Evolutionary conservation across 2,113 vertebrate genomes (phyloP), one percentile per base, ranked within the genome.

Genomic region (Mesitornis unicolor): DNA sequence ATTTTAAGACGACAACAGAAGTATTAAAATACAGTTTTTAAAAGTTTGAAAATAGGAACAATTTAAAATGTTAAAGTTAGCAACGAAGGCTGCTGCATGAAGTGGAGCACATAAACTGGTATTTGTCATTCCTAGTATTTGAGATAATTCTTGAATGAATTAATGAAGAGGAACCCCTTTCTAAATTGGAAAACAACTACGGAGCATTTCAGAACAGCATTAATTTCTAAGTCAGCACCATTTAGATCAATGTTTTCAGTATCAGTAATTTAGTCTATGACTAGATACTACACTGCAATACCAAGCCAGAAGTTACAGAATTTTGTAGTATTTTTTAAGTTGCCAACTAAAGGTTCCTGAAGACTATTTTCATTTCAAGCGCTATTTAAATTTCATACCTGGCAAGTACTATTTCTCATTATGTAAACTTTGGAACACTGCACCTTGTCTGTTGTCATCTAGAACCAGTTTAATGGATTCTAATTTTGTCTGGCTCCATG

Each of bases 401-500:
- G 89, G 75, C 81, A 96, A 90, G 63, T 47, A 69, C 50, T 64
- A 15, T 54, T 90, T 93, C 51, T 92, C 76, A 45, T 88, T 80
- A 56, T 48, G 71, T 21, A 79, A 84, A 92, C 38, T 81, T 36
- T 75, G 78, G 59, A 91, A 93, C 0, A 0, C 35, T 51, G 47
- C 54, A 91, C 35, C 11, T 84, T 86, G 26, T 48, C 79, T 75
- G 26, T 28, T 94, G 51, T 93, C 79, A 93, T 75, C 50, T 79
- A 88, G 40, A 90, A 47, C 13, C 29, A 88, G 20, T 64, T 89
- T 65, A 89, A 86, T 8, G 50, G 18, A 61, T 77, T 94, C 90
- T 86, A 56, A 86, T 95, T 94, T 80, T 92, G 63, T 77, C 74
- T 86, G 64, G 93, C 87, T 91, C 51, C 47, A 43, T 67, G 51